These are phyloP conservation scores for Acronicta aceris DNA, from an alignment of 2,888 invertebrate species.

Conservation along the genomic window DNA sequence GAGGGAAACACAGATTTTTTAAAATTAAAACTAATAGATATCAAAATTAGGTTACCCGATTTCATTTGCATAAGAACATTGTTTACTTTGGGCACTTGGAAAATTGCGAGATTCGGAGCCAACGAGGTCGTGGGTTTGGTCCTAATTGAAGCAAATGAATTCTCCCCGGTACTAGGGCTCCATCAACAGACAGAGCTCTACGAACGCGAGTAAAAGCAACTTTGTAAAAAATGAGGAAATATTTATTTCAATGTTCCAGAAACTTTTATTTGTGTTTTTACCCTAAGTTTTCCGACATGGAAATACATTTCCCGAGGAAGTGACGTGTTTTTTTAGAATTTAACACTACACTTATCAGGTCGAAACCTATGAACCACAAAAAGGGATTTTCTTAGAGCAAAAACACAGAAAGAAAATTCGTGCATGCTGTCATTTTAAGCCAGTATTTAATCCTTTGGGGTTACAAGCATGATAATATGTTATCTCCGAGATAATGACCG, in stretches of 20 bases:
- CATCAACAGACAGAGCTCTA: conserved; percentile 26
- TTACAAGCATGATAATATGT: too few species aligned
- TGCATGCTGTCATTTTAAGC: too few species aligned
- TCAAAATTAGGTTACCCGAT: too few species aligned
- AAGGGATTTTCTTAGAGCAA: too few species aligned
- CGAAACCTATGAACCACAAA: background rate
- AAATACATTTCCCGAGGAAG: conserved; percentile 28
- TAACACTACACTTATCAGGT: too few species aligned
- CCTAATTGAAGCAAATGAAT: conserved; percentile 42
- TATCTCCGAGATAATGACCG: too few species aligned
- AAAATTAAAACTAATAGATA: too few species aligned
- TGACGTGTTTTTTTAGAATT: too few species aligned
- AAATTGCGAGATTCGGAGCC: conserved; percentile 11
- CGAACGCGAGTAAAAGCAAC: conserved; percentile 28
- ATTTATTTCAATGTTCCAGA: conserved; percentile 37
- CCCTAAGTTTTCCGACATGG: background rate
- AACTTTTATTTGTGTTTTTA: conserved; percentile 30
- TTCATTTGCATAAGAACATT: conserved; percentile 33
- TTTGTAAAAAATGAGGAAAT: conserved; percentile 28
- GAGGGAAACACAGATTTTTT: too few species aligned
- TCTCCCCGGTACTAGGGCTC: conserved; percentile 29
- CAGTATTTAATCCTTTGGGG: too few species aligned
- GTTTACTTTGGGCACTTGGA: conserved; percentile 18
- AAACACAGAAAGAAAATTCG: too few species aligned
- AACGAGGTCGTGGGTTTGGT: conserved; percentile 16